Evolutionary conservation across 2,797 vertebrate species (phyloP), one percentile per base, ranked within the genome.

Genomic region (Microcaecilia unicolor): DNA sequence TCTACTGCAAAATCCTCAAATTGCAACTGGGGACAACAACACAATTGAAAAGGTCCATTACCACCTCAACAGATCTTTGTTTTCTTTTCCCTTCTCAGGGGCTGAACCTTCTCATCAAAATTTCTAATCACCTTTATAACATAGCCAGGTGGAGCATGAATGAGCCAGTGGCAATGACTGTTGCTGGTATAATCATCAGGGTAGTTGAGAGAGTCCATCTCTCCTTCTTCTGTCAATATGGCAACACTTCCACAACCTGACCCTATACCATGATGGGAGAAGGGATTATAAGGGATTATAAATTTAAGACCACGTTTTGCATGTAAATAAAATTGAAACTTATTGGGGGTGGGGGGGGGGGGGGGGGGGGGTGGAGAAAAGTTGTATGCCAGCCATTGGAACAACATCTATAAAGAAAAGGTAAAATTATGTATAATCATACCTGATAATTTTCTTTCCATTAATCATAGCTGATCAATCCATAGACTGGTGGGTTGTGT

Each of bases 191-290:
- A 48, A 5, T 31, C 37, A 22, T 34, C 44, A 31, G 58, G 42
- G 22, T 70, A 61, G 59, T 68, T 62, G 37, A 48, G 20, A 27
- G 36, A 16, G 41, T 64, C 53, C 45, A 44, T 65, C 37, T 57
- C 62, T 3, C 34, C 37, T 41, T 62, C 33, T 44, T 57, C 37
- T 28, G 12, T 38, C 18, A 62, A 34, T 18, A 35, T 10, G 5
- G 55, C 1, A 1, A 48, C 23, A 26, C 49, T 60, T 17, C 41
- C 46, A 27, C 52, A 56, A 15, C 43, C 39, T 0, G 0, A 65
- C 18, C 32, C 51, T 51, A 24, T 15, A 24, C 30, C 6, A 25
- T 5, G 4, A 9, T 10, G 9, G 7, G 0, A 4, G 19, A 11
- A 12, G 25, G 30, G n/a, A n/a, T n/a, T n/a, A n/a, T n/a, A n/a